Conservation (phyloP, 1,140 invertebrate species). For the Ericerus pela region DNA sequence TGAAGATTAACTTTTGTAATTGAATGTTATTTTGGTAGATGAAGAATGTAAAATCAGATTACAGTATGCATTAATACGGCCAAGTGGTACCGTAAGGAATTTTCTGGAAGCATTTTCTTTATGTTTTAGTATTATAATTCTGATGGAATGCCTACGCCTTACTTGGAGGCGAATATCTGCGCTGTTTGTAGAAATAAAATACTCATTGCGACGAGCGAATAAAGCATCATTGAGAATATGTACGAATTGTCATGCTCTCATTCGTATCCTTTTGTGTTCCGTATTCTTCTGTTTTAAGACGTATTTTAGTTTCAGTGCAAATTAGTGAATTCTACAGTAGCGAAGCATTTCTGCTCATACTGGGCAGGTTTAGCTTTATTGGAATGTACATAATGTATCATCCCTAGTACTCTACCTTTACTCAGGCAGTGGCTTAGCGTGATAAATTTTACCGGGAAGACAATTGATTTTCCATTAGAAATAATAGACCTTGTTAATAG, state of each 20-base stretch:
- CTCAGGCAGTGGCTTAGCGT: too few species aligned
- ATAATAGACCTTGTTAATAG: too few species aligned
- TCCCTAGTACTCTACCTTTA: too few species aligned
- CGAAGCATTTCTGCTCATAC: too few species aligned
- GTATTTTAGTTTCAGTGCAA: background rate
- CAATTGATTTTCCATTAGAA: too few species aligned
- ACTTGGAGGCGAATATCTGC: constrained; percentile 81
- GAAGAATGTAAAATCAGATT: too few species aligned
- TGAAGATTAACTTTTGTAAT: too few species aligned
- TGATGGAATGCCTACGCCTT: constrained; percentile 84
- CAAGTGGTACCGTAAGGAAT: background rate
- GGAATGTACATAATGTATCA: too few species aligned
- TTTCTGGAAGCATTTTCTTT: constrained; percentile 8
- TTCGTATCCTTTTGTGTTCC: constrained; percentile 34
- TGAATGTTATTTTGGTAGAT: too few species aligned
- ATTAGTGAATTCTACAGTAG: too few species aligned
- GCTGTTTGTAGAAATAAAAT: constrained; percentile 89
- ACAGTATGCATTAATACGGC: background rate
- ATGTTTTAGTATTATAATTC: constrained; percentile 72
- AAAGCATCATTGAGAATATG: constrained; percentile 82
- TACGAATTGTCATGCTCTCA: constrained; percentile 91
- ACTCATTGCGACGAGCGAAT: constrained; percentile 58
- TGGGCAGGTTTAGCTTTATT: too few species aligned
- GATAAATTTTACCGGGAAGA: too few species aligned
- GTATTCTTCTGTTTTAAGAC: background rate